These are phyloP conservation scores for Glaucidium brasilianum DNA, from an alignment of 2,113 vertebrate species.

Conservation along the genomic window DNA sequence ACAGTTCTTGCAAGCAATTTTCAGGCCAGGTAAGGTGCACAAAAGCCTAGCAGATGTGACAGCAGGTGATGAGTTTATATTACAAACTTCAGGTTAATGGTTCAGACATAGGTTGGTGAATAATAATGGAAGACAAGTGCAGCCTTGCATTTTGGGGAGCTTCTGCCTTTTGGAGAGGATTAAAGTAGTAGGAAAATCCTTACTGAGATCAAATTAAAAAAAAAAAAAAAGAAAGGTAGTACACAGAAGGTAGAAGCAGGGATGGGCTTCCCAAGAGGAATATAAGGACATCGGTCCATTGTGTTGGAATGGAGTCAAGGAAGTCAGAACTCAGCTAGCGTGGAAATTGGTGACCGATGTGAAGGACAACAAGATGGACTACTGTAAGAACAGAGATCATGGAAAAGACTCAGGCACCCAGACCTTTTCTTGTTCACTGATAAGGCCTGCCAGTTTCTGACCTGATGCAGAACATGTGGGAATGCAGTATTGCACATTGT, in stretches of 20 bases:
- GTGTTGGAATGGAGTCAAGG: neutral
- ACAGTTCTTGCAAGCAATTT: constrained; percentile 29
- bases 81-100: neutral
- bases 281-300: neutral
- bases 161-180: neutral
- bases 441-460: neutral
- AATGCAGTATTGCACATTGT: neutral
- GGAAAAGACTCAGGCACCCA: neutral
- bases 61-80: neutral
- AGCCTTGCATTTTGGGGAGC: neutral
- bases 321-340: neutral
- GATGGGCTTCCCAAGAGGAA: neutral
- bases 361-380: neutral
- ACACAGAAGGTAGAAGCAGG: neutral
- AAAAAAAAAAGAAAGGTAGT: neutral
- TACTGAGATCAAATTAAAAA: neutral
- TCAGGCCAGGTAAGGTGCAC: neutral
- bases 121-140: neutral
- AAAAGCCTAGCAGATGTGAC: constrained; percentile 4
- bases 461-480: neutral
- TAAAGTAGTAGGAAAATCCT: neutral
- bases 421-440: fast-evolving
- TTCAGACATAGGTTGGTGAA: neutral
- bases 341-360: neutral
- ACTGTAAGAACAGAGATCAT: neutral